These are phyloP conservation scores for Eubasilissa splendida DNA, from an alignment of 2,888 invertebrate genomes.

Conservation along the genomic window DNA sequence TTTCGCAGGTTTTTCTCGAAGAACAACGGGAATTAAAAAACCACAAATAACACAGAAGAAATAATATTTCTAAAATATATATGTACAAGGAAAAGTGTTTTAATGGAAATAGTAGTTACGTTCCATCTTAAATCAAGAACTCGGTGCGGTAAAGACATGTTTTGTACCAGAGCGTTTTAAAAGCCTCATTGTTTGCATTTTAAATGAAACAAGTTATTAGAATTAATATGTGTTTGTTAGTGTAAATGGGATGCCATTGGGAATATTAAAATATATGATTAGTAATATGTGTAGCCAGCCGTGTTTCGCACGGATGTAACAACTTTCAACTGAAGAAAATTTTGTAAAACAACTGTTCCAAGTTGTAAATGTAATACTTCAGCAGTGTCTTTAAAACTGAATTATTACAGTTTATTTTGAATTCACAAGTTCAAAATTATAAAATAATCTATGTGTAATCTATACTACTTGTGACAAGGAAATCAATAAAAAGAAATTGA, in stretches of 20 bases:
- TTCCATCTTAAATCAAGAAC: constrained; percentile 1
- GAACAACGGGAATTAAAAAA: constrained; percentile 49
- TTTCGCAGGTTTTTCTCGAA: constrained; percentile 35
- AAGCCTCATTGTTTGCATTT: constrained; percentile 28
- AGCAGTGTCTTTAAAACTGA: too few relatives aligned
- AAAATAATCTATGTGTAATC: too few relatives aligned
- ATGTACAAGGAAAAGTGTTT: not conserved
- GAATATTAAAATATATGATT: not conserved
- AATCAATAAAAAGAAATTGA: too few relatives aligned
- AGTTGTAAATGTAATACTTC: too few relatives aligned
- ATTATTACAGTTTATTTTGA: too few relatives aligned
- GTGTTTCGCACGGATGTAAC: too few relatives aligned
- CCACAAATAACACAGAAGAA: constrained; percentile 40
- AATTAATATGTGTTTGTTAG: constrained; percentile 15
- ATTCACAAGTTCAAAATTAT: too few relatives aligned
- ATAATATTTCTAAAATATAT: constrained; percentile 7
- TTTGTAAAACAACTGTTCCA: too few relatives aligned
- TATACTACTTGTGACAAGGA: too few relatives aligned
- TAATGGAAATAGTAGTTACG: not conserved
- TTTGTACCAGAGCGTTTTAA: constrained; percentile 28
- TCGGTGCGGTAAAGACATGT: constrained; percentile 15
- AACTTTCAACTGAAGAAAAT: too few relatives aligned
- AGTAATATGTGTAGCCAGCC: too few relatives aligned
- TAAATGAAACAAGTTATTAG: constrained; percentile 35
- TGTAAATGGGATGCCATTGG: constrained; percentile 15